A percentile compares a stretch with the other conserved stretches of the same genome.
phyloP scores from a whole-genome alignment of 2,797 vertebrate genomes.

The Telmatherina bonti region DNA sequence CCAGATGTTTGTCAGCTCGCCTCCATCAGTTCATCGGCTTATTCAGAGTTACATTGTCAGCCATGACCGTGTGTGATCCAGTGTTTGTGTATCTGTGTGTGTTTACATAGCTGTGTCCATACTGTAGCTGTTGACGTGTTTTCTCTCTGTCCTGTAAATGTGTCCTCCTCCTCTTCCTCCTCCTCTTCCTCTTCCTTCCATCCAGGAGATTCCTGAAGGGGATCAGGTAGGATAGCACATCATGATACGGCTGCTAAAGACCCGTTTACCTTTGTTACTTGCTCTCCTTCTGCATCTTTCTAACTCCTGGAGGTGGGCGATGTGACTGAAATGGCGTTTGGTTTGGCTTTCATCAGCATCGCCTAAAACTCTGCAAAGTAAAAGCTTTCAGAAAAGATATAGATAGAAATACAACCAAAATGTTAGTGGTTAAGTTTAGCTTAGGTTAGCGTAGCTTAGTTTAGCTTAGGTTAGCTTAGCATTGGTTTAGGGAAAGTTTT shows the following conservation, averaged over 20 bases:
- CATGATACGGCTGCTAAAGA: constrained; percentile 78
- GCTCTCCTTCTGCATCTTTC: constrained; percentile 40
- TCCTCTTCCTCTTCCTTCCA: constrained; percentile 85
- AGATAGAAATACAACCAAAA: neutral
- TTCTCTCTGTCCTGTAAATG: constrained; percentile 98
- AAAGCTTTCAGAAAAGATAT: neutral
- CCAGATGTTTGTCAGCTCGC: constrained; percentile 17
- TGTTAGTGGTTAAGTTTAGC: neutral
- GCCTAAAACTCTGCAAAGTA: neutral
- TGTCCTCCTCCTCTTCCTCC: constrained; percentile 65
- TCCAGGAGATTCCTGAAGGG: constrained; percentile 99
- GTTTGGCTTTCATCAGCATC: no score
- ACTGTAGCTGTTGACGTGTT: constrained; percentile 95
- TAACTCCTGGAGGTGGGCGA: constrained; percentile 53
- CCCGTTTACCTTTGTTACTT: constrained; percentile 46
- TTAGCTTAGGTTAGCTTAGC: neutral
- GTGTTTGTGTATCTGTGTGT: constrained; percentile 41
- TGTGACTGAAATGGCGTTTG: constrained; percentile 24
- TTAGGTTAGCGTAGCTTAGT: neutral
- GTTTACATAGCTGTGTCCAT: constrained; percentile 76
- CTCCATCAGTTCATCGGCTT: constrained; percentile 30
- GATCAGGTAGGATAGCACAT: constrained; percentile 93
- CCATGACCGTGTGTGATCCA: constrained; percentile 60
- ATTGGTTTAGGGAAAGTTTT: no score
- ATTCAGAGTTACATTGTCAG: constrained; percentile 51